phyloP scores from a whole-genome alignment of 2,797 vertebrate genomes.

The Pogoniulus pusillus region DNA sequence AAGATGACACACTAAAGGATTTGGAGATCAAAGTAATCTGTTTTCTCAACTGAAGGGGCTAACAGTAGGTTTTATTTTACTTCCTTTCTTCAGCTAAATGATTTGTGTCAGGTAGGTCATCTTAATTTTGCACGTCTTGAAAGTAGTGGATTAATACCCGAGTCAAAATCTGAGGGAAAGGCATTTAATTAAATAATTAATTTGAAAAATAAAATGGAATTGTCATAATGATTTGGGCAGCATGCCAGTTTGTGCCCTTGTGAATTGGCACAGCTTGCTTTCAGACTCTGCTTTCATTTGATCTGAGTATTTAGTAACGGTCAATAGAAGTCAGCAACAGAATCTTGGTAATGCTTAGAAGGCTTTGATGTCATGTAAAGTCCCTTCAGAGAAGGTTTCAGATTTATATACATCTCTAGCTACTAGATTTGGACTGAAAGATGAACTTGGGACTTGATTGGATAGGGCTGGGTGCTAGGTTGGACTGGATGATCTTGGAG shows the following conservation, averaged over 20 bases:
- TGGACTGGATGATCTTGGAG: no score
- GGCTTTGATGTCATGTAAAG: background rate
- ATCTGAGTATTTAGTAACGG: background rate
- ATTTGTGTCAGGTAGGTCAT: background rate
- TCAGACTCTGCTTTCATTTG: background rate
- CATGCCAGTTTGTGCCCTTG: background rate
- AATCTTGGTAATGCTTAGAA: background rate
- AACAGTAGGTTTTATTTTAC: background rate
- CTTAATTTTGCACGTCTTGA: background rate
- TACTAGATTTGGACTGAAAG: background rate
- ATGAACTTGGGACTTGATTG: background rate
- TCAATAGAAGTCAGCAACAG: background rate
- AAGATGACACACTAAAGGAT: background rate
- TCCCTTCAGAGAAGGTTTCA: background rate
- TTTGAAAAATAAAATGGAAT: background rate
- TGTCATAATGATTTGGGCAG: background rate
- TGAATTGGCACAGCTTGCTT: background rate
- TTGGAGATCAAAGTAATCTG: constrained; percentile 12
- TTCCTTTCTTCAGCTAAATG: background rate
- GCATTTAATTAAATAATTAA: background rate
- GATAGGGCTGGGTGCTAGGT: no score
- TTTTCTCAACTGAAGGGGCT: background rate
- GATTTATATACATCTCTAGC: background rate
- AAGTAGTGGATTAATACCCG: background rate
- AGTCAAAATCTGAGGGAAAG: background rate